Conservation (phyloP, 64 coral and sea anemone species). For the Orbicella faveolata region DNA sequence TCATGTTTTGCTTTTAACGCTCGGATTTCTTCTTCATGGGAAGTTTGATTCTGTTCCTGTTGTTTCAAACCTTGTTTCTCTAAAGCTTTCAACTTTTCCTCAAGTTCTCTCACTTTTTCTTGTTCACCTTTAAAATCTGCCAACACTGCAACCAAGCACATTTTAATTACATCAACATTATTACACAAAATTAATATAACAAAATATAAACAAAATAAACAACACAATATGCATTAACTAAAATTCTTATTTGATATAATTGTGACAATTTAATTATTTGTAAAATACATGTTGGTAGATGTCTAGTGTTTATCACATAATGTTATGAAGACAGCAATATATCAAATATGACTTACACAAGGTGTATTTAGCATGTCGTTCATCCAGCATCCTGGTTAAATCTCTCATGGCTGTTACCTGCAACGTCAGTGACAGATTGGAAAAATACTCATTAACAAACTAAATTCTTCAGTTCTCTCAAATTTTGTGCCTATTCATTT, state of each 20-base stretch:
- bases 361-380: slow-evolving; percentile 67
- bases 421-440: not conserved
- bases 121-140: slow-evolving; percentile 79
- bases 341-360: slow-evolving; percentile 39
- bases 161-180: not conserved
- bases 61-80: slow-evolving; percentile 60
- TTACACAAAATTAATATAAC: too few relatives aligned
- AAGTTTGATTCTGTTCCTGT: slow-evolving; percentile 53
- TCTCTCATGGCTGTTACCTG: slow-evolving; percentile 60
- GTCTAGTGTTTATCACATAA: too few relatives aligned
- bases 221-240: too few relatives aligned
- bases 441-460: not conserved
- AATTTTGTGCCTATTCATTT: too few relatives aligned
- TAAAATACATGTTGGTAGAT: too few relatives aligned
- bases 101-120: slow-evolving; percentile 65
- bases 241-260: too few relatives aligned
- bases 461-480: too few relatives aligned
- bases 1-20: slow-evolving; percentile 57
- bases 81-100: slow-evolving; percentile 67
- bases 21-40: slow-evolving; percentile 56
- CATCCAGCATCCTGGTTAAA: slow-evolving; percentile 76
- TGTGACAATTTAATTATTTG: too few relatives aligned
- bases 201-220: too few relatives aligned
- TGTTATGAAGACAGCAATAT: too few relatives aligned
- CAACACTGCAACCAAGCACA: slow-evolving; percentile 53